Evolutionary conservation across 2,113 vertebrate species (phyloP), one percentile per base, ranked within the genome.

Genomic region (Rhynchomys soricoides): DNA sequence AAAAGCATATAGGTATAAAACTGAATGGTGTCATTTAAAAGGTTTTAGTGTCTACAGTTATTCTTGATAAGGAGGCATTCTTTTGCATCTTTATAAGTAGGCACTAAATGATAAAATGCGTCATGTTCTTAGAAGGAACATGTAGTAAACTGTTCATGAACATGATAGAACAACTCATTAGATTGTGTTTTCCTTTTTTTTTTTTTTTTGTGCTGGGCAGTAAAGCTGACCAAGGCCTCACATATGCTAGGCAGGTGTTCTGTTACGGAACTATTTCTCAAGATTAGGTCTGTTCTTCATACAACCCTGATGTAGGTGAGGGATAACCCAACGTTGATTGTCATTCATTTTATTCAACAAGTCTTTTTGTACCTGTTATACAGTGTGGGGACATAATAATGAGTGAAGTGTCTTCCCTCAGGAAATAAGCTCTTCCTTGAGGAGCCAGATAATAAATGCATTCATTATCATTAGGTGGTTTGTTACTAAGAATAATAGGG

Each of bases 281-380:
- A 59, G 43, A 9, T 37, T 16, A 50, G 13, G 16, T 40, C 21
- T 90, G 5, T 92, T 96, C 71, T 88, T 96, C 52, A 19, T 93
- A 77, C 48, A 64, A 83, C 43, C 55, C 73, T 92, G 57, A n/a
- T 93, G 19, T 86, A 94, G 59, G 34, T 55, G 73, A 64, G 45
- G 26, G 45, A 57, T 43, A 93, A 96, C 50, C 71, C 68, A 93
- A 66, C 64, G 90, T 52, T 79, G 82, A 91, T 73, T 94, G 83
- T 91, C 55, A 71, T 8, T 95, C n/a, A 68, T 86, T 93, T 78
- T 52, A 93, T 93, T 97, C 57, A 95, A 12, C 37, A 94, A 66
- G 48, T 91, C 93, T 81, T 89, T 95, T 50, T 64, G 24, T 48
- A 81, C 16, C 45, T 86, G 37, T 9, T 87, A 0, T n/a, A 11